Conservation (phyloP, 2,888 invertebrate species). For the Luperina nickerlii region DNA sequence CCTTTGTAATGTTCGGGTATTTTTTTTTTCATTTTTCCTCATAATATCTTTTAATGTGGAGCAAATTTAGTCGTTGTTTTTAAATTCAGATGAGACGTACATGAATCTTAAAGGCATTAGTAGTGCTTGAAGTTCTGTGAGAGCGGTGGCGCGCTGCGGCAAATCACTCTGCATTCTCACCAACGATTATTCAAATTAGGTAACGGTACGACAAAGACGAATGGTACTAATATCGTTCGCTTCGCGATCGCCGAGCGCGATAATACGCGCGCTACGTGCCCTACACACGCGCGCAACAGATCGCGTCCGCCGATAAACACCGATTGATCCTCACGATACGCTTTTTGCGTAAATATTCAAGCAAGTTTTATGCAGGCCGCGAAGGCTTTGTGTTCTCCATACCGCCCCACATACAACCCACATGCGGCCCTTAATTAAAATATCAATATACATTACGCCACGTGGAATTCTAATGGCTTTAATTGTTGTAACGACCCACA, state of each 20-base stretch:
- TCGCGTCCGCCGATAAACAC: constrained; percentile 85
- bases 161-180: constrained; percentile 88
- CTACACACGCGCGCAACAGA: constrained; percentile 89
- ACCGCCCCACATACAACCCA: constrained; percentile 56
- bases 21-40: constrained; percentile 68
- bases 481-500: constrained; percentile 46
- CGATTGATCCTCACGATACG: constrained; percentile 88
- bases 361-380: constrained; percentile 81
- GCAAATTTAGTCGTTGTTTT: constrained; percentile 57
- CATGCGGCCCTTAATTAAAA: constrained; percentile 50
- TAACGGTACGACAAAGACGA: constrained; percentile 90
- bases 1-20: constrained; percentile 76
- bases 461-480: constrained; percentile 50
- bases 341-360: constrained; percentile 89
- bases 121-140: constrained; percentile 65
- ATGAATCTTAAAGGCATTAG: constrained; percentile 66
- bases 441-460: constrained; percentile 50
- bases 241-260: constrained; percentile 84
- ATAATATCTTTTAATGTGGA: constrained; percentile 58
- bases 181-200: constrained; percentile 90
- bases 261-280: constrained; percentile 84
- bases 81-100: constrained; percentile 55
- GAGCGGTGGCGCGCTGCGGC: constrained; percentile 77
- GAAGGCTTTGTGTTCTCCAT: constrained; percentile 75
- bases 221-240: constrained; percentile 89